phyloP scores from a whole-genome alignment of 2,888 invertebrate genomes.

The Augiades crinisus region DNA sequence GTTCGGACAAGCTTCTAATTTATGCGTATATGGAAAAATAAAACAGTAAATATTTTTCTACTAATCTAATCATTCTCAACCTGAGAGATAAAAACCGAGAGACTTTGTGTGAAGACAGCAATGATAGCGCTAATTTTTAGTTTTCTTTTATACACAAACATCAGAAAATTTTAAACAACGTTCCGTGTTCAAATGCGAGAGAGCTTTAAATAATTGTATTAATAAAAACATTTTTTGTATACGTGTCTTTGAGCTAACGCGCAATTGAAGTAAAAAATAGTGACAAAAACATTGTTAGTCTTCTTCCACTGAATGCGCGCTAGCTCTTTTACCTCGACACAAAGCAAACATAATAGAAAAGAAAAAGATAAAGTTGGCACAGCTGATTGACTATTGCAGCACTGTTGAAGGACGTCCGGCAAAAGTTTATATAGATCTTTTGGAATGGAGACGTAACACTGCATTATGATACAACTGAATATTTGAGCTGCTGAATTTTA shows the following conservation, averaged over 20 bases:
- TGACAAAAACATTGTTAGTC: neutral
- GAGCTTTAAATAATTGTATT: neutral
- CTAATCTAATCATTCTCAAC: no score
- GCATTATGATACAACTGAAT: constrained; percentile 7
- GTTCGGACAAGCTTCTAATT: no score
- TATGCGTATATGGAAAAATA: no score
- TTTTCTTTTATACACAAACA: no score
- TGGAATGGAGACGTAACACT: constrained; percentile 6
- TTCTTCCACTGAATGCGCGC: constrained; percentile 16
- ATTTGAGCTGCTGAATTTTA: neutral
- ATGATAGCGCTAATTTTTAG: no score
- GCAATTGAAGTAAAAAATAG: neutral
- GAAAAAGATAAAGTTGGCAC: neutral
- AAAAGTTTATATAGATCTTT: constrained; percentile 3
- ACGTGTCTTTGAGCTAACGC: neutral
- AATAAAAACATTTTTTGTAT: neutral
- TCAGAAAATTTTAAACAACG: neutral
- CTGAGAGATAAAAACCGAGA: no score
- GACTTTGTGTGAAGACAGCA: no score
- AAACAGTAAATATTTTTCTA: no score
- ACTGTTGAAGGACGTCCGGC: constrained; percentile 2
- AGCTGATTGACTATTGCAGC: constrained; percentile 8
- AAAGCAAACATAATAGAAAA: no score
- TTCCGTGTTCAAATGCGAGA: neutral
- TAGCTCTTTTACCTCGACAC: neutral